Percentiles rank a stretch among this genome's conserved stretches.
Evolutionary conservation across 2,113 vertebrate species (phyloP).

Genomic region (Tragelaphus strepsiceros): DNA sequence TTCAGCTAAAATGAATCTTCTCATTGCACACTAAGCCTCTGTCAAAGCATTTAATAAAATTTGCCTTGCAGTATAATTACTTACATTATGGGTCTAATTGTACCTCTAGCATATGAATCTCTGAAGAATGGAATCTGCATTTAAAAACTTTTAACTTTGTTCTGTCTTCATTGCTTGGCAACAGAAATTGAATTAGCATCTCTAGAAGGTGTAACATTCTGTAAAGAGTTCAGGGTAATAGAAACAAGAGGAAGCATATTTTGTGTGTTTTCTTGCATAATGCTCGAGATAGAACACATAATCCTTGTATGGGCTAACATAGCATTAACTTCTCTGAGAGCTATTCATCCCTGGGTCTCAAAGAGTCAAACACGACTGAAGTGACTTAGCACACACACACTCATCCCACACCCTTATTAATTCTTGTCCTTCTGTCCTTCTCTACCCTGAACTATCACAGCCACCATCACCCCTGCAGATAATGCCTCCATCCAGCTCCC

Average conservation of each 20-base stretch:
- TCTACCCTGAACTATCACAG: background rate
- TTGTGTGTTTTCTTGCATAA: background rate
- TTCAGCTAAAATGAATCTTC: background rate
- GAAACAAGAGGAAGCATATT: background rate
- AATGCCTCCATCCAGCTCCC: background rate
- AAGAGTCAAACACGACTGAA: background rate
- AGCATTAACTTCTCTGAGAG: background rate
- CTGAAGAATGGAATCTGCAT: background rate
- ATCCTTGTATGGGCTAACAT: background rate
- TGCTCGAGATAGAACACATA: background rate
- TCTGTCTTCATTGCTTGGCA: background rate
- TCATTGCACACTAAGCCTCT: background rate
- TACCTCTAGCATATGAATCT: background rate
- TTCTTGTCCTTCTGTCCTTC: background rate
- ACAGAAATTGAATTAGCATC: background rate
- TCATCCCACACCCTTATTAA: background rate
- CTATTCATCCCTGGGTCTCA: background rate
- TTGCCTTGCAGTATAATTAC: background rate
- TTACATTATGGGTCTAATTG: background rate
- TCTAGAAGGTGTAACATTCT: background rate
- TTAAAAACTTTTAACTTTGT: background rate
- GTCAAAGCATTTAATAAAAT: slow-evolving; percentile 6
- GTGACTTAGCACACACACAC: background rate
- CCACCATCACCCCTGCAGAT: background rate
- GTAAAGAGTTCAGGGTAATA: background rate